Percentiles rank a stretch among this genome's conserved stretches.
phyloP scores from a whole-genome alignment of 1,140 invertebrate genomes.

The Agrypnia vestita region DNA sequence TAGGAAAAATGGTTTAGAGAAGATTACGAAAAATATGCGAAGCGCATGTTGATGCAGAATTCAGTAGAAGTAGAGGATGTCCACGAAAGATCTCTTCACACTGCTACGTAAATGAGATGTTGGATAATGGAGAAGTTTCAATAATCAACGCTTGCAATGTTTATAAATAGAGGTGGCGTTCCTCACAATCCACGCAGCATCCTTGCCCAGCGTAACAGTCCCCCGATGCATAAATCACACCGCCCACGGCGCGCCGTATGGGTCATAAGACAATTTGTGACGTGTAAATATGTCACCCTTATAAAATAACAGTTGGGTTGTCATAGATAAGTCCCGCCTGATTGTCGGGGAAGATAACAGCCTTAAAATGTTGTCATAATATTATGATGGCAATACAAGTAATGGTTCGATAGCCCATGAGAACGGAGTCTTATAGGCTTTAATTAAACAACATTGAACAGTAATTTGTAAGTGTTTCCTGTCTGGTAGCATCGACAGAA shows the following conservation, averaged over 20 bases:
- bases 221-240: not conserved
- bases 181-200: not conserved
- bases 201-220: conserved; percentile 11
- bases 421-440: too few relatives aligned
- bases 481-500: not conserved
- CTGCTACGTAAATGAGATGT: too few relatives aligned
- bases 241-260: conserved; percentile 51
- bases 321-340: conserved; percentile 40
- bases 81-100: too few relatives aligned
- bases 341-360: conserved; percentile 49
- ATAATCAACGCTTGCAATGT: too few relatives aligned
- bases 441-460: too few relatives aligned
- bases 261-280: conserved; percentile 59
- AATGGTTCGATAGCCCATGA: not conserved
- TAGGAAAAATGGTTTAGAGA: too few relatives aligned
- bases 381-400: conserved; percentile 37
- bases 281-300: conserved; percentile 59
- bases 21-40: too few relatives aligned
- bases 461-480: not conserved
- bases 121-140: too few relatives aligned
- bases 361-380: conserved; percentile 42
- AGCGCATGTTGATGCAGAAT: too few relatives aligned
- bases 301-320: conserved; percentile 40
- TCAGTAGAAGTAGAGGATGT: too few relatives aligned
- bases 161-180: too few relatives aligned